Conservation (phyloP, 1,140 invertebrate species). For the Heliconius hewitsoni region DNA sequence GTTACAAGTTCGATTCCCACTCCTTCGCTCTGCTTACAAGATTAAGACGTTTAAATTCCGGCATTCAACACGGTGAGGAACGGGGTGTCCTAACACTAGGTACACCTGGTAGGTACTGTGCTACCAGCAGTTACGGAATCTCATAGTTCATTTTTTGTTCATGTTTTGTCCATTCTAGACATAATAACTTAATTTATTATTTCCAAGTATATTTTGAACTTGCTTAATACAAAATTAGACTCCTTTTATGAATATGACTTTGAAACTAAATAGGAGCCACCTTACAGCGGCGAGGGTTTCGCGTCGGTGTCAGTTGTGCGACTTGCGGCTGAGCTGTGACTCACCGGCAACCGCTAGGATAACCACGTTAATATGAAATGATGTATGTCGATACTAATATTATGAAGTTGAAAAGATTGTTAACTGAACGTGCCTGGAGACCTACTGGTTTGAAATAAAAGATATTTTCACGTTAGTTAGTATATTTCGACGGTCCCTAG, state of each 20-base stretch:
- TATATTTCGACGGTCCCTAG: too few relatives aligned
- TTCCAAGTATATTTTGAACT: background rate
- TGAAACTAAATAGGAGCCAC: conserved; percentile 17
- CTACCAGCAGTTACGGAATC: too few relatives aligned
- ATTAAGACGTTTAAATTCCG: too few relatives aligned
- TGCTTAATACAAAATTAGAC: background rate
- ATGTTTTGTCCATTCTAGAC: background rate
- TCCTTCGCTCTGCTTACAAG: too few relatives aligned
- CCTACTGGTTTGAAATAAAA: too few relatives aligned
- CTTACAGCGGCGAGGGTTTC: conserved; percentile 17
- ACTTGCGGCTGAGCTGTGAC: conserved; percentile 19
- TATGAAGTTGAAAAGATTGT: too few relatives aligned
- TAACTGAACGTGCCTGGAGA: too few relatives aligned
- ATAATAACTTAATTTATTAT: background rate
- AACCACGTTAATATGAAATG: background rate
- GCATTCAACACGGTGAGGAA: too few relatives aligned
- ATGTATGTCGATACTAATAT: background rate
- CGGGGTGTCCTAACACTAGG: too few relatives aligned
- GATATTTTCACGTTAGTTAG: too few relatives aligned
- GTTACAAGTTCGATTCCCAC: too few relatives aligned
- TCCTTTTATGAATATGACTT: conserved; percentile 18
- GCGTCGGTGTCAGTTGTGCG: conserved; percentile 16
- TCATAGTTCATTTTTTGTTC: background rate
- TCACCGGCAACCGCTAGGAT: conserved; percentile 14
- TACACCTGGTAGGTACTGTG: too few relatives aligned